phyloP scores from a whole-genome alignment of 2,888 invertebrate genomes.

The Meghimatium bilineatum region DNA sequence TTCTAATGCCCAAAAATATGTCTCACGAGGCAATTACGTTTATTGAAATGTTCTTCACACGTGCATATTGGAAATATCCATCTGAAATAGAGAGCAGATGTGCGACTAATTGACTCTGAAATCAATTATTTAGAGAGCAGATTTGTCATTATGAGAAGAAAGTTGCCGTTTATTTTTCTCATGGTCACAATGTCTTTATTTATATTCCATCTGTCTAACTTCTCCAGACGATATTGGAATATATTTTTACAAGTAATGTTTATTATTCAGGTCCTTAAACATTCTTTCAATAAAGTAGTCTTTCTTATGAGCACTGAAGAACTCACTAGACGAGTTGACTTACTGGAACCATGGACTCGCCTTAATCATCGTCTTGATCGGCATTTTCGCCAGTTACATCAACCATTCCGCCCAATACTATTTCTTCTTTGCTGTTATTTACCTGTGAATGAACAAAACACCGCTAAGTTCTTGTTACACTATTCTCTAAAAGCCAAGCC shows the following conservation, averaged over 20 bases:
- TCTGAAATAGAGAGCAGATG: not conserved
- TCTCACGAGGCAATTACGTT: not conserved
- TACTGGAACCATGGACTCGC: too few relatives aligned
- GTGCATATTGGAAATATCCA: conserved; percentile 5
- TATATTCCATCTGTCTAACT: not conserved
- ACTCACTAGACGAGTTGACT: too few relatives aligned
- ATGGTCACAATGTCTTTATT: not conserved
- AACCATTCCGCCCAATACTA: too few relatives aligned
- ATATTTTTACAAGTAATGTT: not conserved
- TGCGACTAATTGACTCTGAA: not conserved
- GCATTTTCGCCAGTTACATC: too few relatives aligned
- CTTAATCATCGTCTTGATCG: too few relatives aligned
- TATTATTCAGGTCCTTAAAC: too few relatives aligned
- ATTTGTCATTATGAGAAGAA: not conserved
- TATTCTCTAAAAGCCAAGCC: too few relatives aligned
- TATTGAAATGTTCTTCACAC: not conserved
- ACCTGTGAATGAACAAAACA: too few relatives aligned
- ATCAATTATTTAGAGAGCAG: conserved; percentile 1
- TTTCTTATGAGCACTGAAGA: too few relatives aligned
- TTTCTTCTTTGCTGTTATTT: too few relatives aligned
- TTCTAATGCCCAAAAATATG: not conserved
- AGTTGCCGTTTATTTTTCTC: not conserved
- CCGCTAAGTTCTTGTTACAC: too few relatives aligned
- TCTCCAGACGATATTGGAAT: not conserved
- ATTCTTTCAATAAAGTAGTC: too few relatives aligned